A percentile compares a stretch with the other conserved stretches of the same genome.
Evolutionary conservation across 2,113 vertebrate species (phyloP).

Genomic region (Cervus canadensis): DNA sequence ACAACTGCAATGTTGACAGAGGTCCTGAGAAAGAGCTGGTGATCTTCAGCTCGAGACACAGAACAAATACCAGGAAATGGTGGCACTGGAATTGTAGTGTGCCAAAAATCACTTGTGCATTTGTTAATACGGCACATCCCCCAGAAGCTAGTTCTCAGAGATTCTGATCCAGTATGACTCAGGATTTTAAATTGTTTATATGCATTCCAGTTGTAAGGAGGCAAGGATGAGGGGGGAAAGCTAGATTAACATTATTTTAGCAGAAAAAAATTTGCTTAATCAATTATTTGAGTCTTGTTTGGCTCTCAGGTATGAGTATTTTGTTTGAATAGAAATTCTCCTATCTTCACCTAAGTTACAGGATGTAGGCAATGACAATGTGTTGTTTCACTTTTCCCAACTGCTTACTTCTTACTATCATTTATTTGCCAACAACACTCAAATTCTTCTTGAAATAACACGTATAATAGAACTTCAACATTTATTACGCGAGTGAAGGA

Average conservation of each 20-base stretch:
- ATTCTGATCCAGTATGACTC: not conserved
- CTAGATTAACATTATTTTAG: not conserved
- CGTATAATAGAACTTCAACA: not conserved
- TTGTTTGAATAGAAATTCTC: conserved; percentile 13
- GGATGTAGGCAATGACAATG: not conserved
- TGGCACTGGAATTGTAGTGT: not conserved
- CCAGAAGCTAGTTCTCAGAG: not conserved
- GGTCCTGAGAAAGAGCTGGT: not conserved
- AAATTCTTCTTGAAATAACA: not conserved
- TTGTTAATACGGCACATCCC: not conserved
- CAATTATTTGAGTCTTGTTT: conserved; percentile 2
- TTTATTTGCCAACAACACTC: not conserved
- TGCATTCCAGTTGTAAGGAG: not conserved
- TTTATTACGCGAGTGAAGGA: not conserved
- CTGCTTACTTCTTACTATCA: not conserved
- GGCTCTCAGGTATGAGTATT: not conserved
- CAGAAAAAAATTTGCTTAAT: not conserved
- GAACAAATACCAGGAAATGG: not conserved
- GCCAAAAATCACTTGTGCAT: not conserved
- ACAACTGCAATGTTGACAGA: not conserved
- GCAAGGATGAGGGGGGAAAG: not conserved
- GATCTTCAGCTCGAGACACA: not conserved
- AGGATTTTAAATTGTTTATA: not conserved
- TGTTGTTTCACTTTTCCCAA: not conserved
- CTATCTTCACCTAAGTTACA: not conserved